These are phyloP conservation scores for Glaucomys volans DNA, from an alignment of 2,113 vertebrate species.

Conservation along the genomic window DNA sequence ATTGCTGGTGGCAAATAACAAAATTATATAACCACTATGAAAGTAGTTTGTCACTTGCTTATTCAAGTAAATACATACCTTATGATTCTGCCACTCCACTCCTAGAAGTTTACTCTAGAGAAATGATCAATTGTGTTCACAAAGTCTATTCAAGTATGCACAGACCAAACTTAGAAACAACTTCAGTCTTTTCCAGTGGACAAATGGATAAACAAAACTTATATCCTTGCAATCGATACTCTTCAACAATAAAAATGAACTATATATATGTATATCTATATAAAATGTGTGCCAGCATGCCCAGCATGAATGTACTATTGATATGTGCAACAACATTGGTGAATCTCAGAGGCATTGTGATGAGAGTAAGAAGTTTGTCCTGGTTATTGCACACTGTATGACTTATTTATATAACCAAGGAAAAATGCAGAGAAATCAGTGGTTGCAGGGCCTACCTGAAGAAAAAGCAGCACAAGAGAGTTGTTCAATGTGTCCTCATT, in stretches of 20 bases:
- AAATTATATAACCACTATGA: background rate
- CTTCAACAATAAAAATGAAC: background rate
- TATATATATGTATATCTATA: no score
- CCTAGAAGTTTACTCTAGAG: background rate
- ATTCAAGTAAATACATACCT: background rate
- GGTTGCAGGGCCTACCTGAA: no score
- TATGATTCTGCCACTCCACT: background rate
- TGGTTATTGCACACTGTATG: background rate
- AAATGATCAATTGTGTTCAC: background rate
- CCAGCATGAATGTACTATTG: background rate
- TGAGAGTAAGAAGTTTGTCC: background rate
- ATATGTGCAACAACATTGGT: background rate
- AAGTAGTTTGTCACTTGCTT: background rate
- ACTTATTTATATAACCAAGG: background rate
- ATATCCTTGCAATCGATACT: background rate
- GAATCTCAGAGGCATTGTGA: background rate
- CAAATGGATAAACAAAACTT: background rate
- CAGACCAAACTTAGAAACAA: background rate
- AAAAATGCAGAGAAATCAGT: no score
- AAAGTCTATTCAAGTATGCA: background rate
- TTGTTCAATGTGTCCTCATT: background rate
- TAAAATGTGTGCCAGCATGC: no score
- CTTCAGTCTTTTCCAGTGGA: background rate
- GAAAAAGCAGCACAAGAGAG: no score
- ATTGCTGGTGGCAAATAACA: background rate